Percentiles rank a stretch among this genome's conserved stretches.
Evolutionary conservation across 2,797 vertebrate species (phyloP).

Genomic region (Onychomys arenicola): DNA sequence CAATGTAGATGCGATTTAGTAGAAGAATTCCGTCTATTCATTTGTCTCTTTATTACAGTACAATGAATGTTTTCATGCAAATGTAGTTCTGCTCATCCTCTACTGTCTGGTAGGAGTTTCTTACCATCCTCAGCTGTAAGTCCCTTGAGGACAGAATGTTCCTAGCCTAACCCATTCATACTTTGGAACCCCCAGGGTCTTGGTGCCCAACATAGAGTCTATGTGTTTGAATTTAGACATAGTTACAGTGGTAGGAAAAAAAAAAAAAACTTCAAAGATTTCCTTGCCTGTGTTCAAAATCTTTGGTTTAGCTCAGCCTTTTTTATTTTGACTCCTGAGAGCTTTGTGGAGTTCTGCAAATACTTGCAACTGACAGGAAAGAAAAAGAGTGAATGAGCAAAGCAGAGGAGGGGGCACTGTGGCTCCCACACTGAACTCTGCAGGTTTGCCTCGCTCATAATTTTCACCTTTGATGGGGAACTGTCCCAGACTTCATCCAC

Average conservation of each 20-base stretch:
- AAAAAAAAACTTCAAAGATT: accelerated
- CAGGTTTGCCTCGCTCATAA: constrained; percentile 79
- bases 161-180: not conserved
- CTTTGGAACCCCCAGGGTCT: not conserved
- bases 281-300: constrained; percentile 32
- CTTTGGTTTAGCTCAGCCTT: constrained; percentile 54
- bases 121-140: not conserved
- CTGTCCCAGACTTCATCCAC: constrained; percentile 81
- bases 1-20: not conserved
- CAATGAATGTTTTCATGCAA: constrained; percentile 22
- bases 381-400: constrained; percentile 12
- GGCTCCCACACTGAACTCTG: constrained; percentile 68
- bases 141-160: not conserved
- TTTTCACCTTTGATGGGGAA: constrained; percentile 84
- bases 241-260: not conserved
- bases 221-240: constrained; percentile 14
- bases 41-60: not conserved
- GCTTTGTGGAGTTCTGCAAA: constrained; percentile 56
- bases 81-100: not conserved
- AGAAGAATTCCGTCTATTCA: not conserved
- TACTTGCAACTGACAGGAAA: constrained; percentile 74
- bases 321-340: constrained; percentile 35
- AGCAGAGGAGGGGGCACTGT: not conserved
- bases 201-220: not conserved
- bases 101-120: not conserved